Evolutionary conservation across 2,888 invertebrate species (phyloP).

Genomic region (Balanococcus diminutus): DNA sequence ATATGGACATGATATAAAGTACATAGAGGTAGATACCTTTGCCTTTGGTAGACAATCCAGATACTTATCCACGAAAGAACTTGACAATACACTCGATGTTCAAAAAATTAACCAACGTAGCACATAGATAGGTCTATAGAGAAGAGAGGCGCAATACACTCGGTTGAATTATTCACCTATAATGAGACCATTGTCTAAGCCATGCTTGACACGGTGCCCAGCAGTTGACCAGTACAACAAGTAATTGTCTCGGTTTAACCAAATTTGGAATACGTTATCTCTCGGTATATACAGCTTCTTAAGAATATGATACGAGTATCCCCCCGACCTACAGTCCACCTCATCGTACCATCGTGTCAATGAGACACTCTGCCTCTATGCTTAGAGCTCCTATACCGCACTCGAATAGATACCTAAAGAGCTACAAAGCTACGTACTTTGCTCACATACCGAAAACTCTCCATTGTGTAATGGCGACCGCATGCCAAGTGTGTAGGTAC

Average conservation of each 20-base stretch:
- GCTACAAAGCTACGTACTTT: too few species aligned
- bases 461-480: background rate
- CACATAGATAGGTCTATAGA: background rate
- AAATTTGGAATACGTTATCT: constrained; percentile 40
- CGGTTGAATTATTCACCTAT: constrained; percentile 1
- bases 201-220: background rate
- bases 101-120: background rate
- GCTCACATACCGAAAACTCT: background rate
- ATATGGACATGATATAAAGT: too few species aligned
- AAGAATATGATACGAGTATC: background rate
- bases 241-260: constrained; percentile 40
- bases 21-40: background rate
- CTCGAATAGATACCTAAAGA: background rate
- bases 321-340: too few species aligned
- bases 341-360: constrained; percentile 16
- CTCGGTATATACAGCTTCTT: background rate
- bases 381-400: background rate
- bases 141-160: background rate
- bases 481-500: background rate
- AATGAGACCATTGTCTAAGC: constrained; percentile 37
- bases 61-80: background rate
- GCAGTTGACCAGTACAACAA: constrained; percentile 25
- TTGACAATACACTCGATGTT: background rate
- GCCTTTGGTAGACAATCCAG: background rate
- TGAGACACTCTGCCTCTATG: background rate